phyloP scores from a whole-genome alignment of 1,140 invertebrate species.

The Lepidurus apus region DNA sequence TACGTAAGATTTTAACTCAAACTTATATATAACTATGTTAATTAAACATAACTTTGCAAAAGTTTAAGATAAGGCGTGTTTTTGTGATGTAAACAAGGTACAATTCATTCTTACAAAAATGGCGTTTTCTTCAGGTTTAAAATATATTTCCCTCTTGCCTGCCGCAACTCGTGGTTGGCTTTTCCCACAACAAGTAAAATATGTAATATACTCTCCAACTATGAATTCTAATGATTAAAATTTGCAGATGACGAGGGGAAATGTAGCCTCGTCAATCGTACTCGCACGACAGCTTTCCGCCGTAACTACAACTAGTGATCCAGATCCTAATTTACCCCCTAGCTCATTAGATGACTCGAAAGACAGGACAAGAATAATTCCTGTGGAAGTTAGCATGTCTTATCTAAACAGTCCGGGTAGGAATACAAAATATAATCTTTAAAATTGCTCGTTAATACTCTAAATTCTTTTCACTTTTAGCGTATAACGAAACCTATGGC shows the following conservation, averaged over 20 bases:
- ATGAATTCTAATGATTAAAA: not conserved
- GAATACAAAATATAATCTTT: conserved; percentile 22
- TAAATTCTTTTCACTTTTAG: conserved; percentile 43
- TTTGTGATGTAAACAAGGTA: not conserved
- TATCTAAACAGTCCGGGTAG: conserved; percentile 74
- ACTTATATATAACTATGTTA: too few relatives aligned
- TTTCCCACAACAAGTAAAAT: not conserved
- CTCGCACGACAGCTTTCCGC: conserved; percentile 25
- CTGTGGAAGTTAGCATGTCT: conserved; percentile 73
- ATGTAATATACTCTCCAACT: not conserved
- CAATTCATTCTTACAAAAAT: not conserved
- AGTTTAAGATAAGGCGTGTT: not conserved
- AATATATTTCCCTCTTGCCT: not conserved
- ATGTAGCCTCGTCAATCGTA: not conserved
- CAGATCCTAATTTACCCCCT: not conserved
- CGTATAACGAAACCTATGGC: conserved; percentile 77
- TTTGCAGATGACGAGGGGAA: not conserved
- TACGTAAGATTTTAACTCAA: too few relatives aligned
- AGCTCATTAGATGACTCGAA: conserved; percentile 48
- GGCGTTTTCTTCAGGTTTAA: not conserved
- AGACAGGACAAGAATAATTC: conserved; percentile 62
- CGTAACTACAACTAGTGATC: conserved; percentile 30
- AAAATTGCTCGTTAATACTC: too few relatives aligned
- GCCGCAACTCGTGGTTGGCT: not conserved
- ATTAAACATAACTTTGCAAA: not conserved